Evolutionary conservation across 2,797 vertebrate species (phyloP).

Genomic region (Meriones psammophilus): DNA sequence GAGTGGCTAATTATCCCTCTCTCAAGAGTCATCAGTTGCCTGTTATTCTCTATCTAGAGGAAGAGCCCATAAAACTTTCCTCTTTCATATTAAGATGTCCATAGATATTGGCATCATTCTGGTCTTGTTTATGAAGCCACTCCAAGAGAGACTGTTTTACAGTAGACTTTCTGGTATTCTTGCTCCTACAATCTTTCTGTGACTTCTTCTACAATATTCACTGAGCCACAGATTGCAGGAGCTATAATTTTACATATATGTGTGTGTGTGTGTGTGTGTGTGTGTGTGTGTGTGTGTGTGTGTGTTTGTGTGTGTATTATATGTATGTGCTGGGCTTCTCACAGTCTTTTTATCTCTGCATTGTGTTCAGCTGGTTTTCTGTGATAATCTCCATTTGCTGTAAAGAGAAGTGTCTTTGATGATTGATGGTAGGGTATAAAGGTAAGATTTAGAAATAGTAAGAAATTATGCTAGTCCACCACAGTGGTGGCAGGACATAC

Average conservation of each 20-base stretch:
- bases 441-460: not conserved
- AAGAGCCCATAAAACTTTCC: not conserved
- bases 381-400: not conserved
- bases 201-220: too few relatives aligned
- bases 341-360: too few relatives aligned
- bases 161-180: not conserved
- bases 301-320: not conserved
- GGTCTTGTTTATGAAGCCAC: not conserved
- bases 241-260: too few relatives aligned
- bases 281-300: accelerated
- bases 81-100: not conserved
- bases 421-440: not conserved
- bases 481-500: not conserved
- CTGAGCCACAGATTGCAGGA: not conserved
- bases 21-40: not conserved
- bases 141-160: not conserved
- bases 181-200: not conserved
- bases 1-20: not conserved
- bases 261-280: not conserved
- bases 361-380: not conserved
- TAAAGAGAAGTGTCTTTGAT: not conserved
- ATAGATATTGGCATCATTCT: not conserved
- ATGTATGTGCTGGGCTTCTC: not conserved
- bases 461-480: not conserved
- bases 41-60: not conserved